phyloP scores from a whole-genome alignment of 2,888 invertebrate genomes.

The Cephonodes hylas region DNA sequence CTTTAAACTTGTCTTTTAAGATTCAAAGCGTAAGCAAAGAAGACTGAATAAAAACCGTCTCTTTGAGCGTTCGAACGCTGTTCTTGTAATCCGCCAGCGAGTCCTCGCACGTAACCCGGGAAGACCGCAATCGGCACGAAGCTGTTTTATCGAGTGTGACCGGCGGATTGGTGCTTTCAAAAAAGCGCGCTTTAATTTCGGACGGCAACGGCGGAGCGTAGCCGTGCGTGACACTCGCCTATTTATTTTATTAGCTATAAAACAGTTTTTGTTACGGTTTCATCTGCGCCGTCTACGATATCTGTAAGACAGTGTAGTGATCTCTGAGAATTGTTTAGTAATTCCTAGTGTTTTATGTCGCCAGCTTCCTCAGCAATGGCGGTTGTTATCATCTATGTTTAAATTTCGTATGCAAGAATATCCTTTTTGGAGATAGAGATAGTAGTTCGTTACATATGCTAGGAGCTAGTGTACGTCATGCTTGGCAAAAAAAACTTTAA shows the following conservation, averaged over 20 bases:
- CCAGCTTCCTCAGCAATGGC: too few species aligned
- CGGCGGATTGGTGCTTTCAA: slow-evolving; percentile 69
- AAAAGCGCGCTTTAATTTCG: slow-evolving; percentile 77
- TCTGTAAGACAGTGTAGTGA: background rate
- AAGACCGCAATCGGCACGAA: slow-evolving; percentile 71
- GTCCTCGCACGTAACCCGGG: slow-evolving; percentile 38
- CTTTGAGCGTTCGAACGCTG: slow-evolving; percentile 13
- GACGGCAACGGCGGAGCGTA: slow-evolving; percentile 52
- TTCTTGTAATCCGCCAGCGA: slow-evolving; percentile 8
- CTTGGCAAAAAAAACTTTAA: too few species aligned
- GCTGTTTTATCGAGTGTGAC: slow-evolving; percentile 77
- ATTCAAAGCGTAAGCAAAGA: too few species aligned
- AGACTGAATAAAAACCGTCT: background rate
- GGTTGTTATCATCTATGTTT: too few species aligned
- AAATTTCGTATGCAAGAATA: too few species aligned
- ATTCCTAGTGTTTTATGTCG: too few species aligned
- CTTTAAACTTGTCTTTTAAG: too few species aligned
- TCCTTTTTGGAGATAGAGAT: too few species aligned
- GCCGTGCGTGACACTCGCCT: slow-evolving; percentile 70
- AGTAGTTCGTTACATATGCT: too few species aligned
- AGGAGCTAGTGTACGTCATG: too few species aligned
- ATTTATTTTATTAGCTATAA: slow-evolving; percentile 77
- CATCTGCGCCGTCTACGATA: background rate
- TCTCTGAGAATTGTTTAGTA: background rate
- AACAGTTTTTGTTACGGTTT: slow-evolving; percentile 48